Evolutionary conservation across 2,113 vertebrate genomes (phyloP).

Genomic region (Peromyscus leucopus): DNA sequence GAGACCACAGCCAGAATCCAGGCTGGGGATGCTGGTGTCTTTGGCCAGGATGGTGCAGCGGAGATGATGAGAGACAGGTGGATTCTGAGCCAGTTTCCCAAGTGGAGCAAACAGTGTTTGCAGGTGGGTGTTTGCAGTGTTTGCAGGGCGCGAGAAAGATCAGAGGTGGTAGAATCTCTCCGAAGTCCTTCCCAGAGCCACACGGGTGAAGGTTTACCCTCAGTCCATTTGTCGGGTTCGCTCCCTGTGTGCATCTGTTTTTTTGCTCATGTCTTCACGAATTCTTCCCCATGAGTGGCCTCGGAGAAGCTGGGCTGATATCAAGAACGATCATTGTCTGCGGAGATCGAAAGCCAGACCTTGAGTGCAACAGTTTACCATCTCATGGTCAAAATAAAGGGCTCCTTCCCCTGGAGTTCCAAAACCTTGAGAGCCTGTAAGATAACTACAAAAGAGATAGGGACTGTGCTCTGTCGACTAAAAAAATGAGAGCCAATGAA

Average conservation of each 20-base stretch:
- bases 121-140: neutral
- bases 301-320: neutral
- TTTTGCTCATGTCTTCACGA: neutral
- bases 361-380: neutral
- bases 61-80: neutral
- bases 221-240: neutral
- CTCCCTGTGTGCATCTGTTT: neutral
- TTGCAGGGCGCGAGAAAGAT: neutral
- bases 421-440: neutral
- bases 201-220: neutral
- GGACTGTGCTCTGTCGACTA: neutral
- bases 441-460: neutral
- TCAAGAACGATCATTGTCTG: neutral
- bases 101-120: neutral
- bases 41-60: neutral
- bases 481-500: constrained; percentile 17
- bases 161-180: neutral
- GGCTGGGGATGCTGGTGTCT: neutral
- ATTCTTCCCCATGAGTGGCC: neutral
- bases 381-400: neutral
- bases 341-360: neutral
- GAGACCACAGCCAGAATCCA: neutral
- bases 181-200: neutral
- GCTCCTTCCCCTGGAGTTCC: neutral
- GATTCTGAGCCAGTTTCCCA: neutral